These are phyloP conservation scores for Melopsittacus undulatus DNA, from an alignment of 2,797 vertebrate genomes.

Conservation along the genomic window DNA sequence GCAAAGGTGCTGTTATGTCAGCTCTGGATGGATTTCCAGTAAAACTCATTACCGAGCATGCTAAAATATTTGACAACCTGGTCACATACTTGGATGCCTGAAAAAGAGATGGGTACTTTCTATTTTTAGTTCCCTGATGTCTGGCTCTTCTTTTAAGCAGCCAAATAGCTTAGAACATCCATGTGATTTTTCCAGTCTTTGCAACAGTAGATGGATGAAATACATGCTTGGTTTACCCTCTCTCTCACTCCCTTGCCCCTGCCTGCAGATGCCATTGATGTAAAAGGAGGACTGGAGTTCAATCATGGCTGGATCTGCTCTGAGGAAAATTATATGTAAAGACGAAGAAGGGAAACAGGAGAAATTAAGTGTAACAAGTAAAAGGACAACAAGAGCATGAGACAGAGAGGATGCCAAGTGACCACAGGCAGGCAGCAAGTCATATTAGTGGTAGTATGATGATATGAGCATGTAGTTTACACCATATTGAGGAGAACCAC, in stretches of 20 bases:
- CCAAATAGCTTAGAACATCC: neutral
- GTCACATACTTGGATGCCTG: neutral
- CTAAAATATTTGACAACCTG: neutral
- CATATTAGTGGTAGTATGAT: neutral
- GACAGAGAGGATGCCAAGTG: neutral
- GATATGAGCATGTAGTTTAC: neutral
- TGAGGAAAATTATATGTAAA: neutral
- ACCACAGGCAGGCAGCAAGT: neutral
- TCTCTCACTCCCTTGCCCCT: fast-evolving
- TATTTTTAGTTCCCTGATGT: neutral
- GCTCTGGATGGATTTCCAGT: neutral
- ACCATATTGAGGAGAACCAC: neutral
- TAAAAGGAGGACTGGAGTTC: neutral
- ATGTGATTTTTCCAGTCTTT: neutral
- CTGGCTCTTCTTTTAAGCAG: neutral
- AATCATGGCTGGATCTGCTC: neutral
- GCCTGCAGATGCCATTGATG: neutral
- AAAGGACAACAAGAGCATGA: neutral
- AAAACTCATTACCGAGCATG: neutral
- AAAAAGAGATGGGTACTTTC: neutral
- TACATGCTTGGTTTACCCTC: neutral
- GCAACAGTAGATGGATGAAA: neutral
- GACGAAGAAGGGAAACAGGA: neutral
- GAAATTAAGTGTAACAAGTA: neutral
- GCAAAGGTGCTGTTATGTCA: neutral